Evolutionary conservation across 2,888 invertebrate species (phyloP).

Genomic region (Trichopoda pennipes): DNA sequence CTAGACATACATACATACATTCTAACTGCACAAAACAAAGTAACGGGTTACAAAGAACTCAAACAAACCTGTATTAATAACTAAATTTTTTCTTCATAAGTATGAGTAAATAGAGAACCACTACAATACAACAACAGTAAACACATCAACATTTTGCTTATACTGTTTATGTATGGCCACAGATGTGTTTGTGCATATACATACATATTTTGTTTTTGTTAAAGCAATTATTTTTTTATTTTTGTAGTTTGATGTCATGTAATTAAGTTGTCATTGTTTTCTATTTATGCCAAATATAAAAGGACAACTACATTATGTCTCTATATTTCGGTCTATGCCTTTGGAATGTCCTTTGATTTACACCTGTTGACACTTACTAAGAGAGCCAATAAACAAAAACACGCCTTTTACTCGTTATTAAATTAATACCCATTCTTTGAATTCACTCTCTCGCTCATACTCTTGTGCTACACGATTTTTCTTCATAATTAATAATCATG

Average conservation of each 20-base stretch:
- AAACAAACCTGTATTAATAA: constrained; percentile 54
- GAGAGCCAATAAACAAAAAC: constrained; percentile 36
- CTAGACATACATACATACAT: neutral
- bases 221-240: neutral
- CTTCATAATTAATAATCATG: constrained; percentile 65
- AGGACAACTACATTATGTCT: constrained; percentile 3
- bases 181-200: neutral
- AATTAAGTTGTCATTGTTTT: constrained; percentile 68
- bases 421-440: no score
- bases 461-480: neutral
- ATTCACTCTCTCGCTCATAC: neutral
- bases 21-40: constrained; percentile 11
- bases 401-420: constrained; percentile 59
- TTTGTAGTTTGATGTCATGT: constrained; percentile 52
- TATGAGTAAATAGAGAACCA: neutral
- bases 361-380: constrained; percentile 60
- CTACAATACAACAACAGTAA: no score
- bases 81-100: constrained; percentile 10
- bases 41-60: constrained; percentile 50
- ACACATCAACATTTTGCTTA: neutral
- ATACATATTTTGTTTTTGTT: neutral
- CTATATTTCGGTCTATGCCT: constrained; percentile 1
- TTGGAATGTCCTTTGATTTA: constrained; percentile 52
- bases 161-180: neutral
- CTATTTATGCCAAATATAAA: constrained; percentile 41